Evolutionary conservation across 2,797 vertebrate genomes (phyloP), one percentile per base, ranked within the genome.

Genomic region (Lophura swinhoii): DNA sequence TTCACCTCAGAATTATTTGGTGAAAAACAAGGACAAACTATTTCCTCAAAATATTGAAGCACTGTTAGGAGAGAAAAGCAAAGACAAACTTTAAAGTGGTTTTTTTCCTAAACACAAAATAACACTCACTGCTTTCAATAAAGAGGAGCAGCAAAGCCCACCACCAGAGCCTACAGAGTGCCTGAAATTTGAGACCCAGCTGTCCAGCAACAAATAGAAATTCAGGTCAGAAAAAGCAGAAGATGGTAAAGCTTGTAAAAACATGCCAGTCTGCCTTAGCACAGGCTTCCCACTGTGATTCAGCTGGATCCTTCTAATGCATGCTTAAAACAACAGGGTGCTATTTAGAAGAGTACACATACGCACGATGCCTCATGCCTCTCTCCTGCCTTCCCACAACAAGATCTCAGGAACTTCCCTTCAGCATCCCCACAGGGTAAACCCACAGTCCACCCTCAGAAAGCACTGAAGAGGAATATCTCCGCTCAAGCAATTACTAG

Each of bases 211-310:
- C 26, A 78, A 88, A 79, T 4, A 80, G 90, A 96, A 95, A 94
- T 78, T 69, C 87, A 94, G 94, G 93, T 94, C 89, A 95, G 87
- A 87, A 95, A 71, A 91, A 91, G 79, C 6, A 93, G 66, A 82
- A 90, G 88, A 75, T 9, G 8, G 46, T 62, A 72, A 88, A 43
- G 67, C 93, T 63, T 83, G 93, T 41, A 56, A 74, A 72, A 91
- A 91, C 92, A 35, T 5, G 94, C 49, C 84, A 80, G 74, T n/a
- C 69, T 76, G 82, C 73, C 90, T 83, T 41, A 83, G 83, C 67
- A 83, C 44, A 91, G 66, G 66, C 69, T 91, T 84, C 29, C 14
- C 58, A 66, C 2, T 70, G 79, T 49, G 39, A 83, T 69, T 85
- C 66, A 60, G 43, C 28, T 24, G 14, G 28, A 88, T 62, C 79